Evolutionary conservation across 1,140 invertebrate genomes (phyloP).

Genomic region (Drosophila kanapiae): DNA sequence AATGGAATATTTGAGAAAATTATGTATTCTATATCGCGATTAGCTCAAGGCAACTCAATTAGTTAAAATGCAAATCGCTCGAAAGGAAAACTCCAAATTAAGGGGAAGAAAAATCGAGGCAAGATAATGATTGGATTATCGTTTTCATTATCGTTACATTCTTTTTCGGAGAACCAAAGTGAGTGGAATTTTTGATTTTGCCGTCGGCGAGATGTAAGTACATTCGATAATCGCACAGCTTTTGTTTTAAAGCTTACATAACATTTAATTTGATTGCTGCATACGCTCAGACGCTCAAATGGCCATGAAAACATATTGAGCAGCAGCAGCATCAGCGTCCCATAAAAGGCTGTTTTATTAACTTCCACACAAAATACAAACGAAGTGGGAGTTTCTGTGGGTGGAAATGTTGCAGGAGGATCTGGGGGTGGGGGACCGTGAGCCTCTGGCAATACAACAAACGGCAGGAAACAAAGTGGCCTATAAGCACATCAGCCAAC

Average conservation of each 20-base stretch:
- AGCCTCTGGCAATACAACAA: conserved; percentile 45
- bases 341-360: conserved; percentile 81
- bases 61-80: conserved; percentile 71
- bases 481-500: conserved; percentile 70
- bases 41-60: conserved; percentile 70
- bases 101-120: background rate
- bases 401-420: background rate
- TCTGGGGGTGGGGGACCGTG: conserved; percentile 9
- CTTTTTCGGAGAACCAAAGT: conserved; percentile 5
- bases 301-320: conserved; percentile 82
- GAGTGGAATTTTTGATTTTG: conserved; percentile 55
- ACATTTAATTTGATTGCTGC: conserved; percentile 82
- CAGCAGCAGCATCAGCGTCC: conserved; percentile 37
- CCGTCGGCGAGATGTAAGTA: conserved; percentile 33
- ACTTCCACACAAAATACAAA: conserved; percentile 70
- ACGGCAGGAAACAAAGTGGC: conserved; percentile 68
- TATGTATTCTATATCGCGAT: conserved; percentile 50
- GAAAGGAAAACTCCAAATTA: conserved; percentile 20
- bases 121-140: conserved; percentile 74
- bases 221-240: conserved; percentile 45
- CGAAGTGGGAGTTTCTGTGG: conserved; percentile 15
- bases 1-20: conserved; percentile 43
- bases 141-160: conserved; percentile 51
- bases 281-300: conserved; percentile 76
- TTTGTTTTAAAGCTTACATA: conserved; percentile 76